Base-by-base conservation (phyloP, 2,888 invertebrate species). In the Cyclophora albipunctata region DNA sequence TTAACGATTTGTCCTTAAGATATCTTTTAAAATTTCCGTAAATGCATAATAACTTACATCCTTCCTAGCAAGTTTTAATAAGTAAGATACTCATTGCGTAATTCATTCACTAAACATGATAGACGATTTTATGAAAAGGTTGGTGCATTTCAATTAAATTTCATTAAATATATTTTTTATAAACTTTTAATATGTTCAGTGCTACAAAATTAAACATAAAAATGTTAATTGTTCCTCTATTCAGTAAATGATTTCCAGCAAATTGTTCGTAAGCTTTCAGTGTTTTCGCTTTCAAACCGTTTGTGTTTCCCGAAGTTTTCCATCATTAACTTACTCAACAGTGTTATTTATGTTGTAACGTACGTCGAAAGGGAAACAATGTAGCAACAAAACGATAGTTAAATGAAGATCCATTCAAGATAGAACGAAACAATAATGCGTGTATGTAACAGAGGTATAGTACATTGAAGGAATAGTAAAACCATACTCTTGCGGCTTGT, bases 361-460 rank as follows among this genome's bases (percentile, higher is more conserved):
- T 37, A 37, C 4, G 54, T 59, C 48, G 47, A 50, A 57, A 54
- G 51, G 58, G 58, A 60, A 53, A 43, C 43, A 34, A 6, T 61
- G 59, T 59, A 51, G 61, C 56, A 59, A 59, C 58, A 54, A 53
- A 56, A 59, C 54, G 50, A 50, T 61, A 55, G 59, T 50, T 53
- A 52, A 59, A 58, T 77, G 74, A 73, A 80, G 81, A 83, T 83
- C 63, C 67, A 69, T 72, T 73, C 64, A 67, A 75, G 77, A 81
- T 81, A 81, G 66, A 55, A 52, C 57, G 56, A 67, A 20, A 80
- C 82, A 83, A 85, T 79, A 84, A 84, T 82, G 82, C 74, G 71
- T 78, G 73, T 76, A 69, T 76, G 78, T 81, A 78, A 80, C 78
- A 75, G 75, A 70, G 70, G 60, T 60, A 55, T 50, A 35, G 20